Evolutionary conservation across 2,888 invertebrate species (phyloP), one percentile per base, ranked within the genome.

Genomic region (Plebejus melissa): DNA sequence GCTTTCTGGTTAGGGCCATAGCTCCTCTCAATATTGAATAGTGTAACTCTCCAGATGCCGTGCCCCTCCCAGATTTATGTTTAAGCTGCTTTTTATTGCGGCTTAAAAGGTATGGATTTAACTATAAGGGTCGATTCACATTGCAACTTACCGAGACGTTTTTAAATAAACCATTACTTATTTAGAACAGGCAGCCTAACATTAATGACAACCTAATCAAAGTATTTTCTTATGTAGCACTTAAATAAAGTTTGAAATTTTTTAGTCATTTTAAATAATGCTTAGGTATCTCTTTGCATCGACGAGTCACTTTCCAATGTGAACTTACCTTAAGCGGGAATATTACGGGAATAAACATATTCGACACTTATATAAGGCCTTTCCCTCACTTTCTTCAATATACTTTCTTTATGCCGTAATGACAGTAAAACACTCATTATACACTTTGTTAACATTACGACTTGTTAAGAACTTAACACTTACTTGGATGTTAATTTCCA

Each of bases 381-480:
- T 70, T 70, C 70, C 32, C 32, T 65, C 1, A 65, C 65, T 65
- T 65, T 65, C 70, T 38, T 41, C 70, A 22, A 41, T 38, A 22
- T 41, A 70, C 70, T 70, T 70, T 70, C 70, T 41, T 65, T 65
- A 65, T 65, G 36, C 65, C 16, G 32, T 65, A 65, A 32, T 65
- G 65, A 36, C 65, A 16, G 65, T 65, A 65, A 36, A 60, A 65
- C 28, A 65, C 65, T 65, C 65, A 36, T 65, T 65, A 65, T 32
- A 65, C 65, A 65, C 65, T 4, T 65, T 65, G 32, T 65, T 65
- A 65, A 36, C 65, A 65, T 65, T 65, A 65, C 65, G 65, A 65
- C 65, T 36, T 65, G 13, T 65, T 65, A 65, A 65, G 32, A 65
- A 36, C 65, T 65, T 65, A 36, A 65, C 65, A 65, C 65, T 65